Percentiles rank a stretch among this genome's conserved stretches.
Conservation (phyloP, 2,888 invertebrate species). For the Cheilosia impressa region DNA sequence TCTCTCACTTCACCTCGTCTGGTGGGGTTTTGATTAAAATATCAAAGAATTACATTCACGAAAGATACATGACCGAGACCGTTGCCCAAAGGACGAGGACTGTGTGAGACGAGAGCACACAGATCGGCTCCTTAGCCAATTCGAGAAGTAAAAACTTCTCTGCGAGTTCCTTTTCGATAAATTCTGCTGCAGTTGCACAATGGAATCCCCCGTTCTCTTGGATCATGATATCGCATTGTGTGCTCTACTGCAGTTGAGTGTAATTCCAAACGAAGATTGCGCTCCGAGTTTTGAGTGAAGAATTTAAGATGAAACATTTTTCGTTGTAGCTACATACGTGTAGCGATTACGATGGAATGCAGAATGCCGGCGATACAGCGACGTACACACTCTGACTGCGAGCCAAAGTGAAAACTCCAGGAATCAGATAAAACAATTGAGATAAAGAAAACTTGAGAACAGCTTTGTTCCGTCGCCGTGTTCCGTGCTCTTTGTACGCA, state of each 20-base stretch:
- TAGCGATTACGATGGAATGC: constrained; percentile 13
- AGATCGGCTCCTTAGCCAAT: background rate
- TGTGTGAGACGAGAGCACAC: background rate
- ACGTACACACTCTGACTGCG: background rate
- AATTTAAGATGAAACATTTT: constrained; percentile 48
- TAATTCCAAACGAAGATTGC: constrained; percentile 19
- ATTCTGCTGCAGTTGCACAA: constrained; percentile 41
- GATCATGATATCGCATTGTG: constrained; percentile 34
- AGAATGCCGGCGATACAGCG: constrained; percentile 21
- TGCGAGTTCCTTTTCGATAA: constrained; percentile 18
- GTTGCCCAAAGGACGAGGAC: constrained; percentile 13
- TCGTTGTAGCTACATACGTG: constrained; percentile 9
- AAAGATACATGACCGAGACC: constrained; percentile 32
- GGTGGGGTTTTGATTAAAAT: constrained; percentile 67
- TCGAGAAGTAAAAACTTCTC: constrained; percentile 15
- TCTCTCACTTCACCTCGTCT: constrained; percentile 24
- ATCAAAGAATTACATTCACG: constrained; percentile 59
- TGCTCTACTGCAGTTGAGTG: background rate
- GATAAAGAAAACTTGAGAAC: constrained; percentile 64
- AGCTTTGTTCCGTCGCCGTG: constrained; percentile 65
- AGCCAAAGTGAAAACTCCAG: constrained; percentile 13
- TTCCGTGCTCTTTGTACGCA: constrained; percentile 64
- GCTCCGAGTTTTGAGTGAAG: constrained; percentile 36
- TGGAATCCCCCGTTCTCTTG: constrained; percentile 6
- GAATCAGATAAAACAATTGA: constrained; percentile 66